Evolutionary conservation across 2,113 vertebrate genomes (phyloP), one percentile per base, ranked within the genome.

Genomic region (Montifringilla adamsi): DNA sequence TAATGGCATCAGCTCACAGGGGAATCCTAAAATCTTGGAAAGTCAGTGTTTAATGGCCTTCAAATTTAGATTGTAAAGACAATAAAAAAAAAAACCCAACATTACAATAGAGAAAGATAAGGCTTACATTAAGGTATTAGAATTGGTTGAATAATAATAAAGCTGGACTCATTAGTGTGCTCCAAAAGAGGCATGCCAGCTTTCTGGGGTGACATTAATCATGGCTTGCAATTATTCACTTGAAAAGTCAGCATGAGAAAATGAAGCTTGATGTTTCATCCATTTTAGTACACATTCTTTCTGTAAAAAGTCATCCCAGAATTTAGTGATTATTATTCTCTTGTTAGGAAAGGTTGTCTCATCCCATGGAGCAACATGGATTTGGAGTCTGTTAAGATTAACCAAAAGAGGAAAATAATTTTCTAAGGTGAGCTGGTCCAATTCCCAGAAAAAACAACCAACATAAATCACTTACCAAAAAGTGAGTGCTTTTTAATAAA

Each of bases 181-280:
- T 94, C 80, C 56, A 67, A 89, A 95, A 94, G 66, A 91, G 84
- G 73, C 77, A 70, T 49, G 86, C 95, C 90, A 86, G 92, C 84
- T 92, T 93, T 93, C 79, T 96, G 89, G 75, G 90, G 83, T 84
- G 90, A 74, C 68, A 92, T 96, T 95, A 90, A 96, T 92, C 93
- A 81, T 41, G 73, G 76, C 56, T 90, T 86, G 79, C 92, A 97
- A 93, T 94, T 95, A 93, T 55, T 95, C 94, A 88, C 86, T 90
- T 84, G 83, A 89, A 90, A 92, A 94, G 87, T 91, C 96, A 94
- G 89, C 81, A 89, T 50, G 91, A 78, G 80, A 93, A 94, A 96
- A 88, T 21, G n/a, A 89, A 95, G 64, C 86, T 67, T 37, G 66
- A 37, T 70, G 73, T 75, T 96, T 68, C 93, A 93, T 44, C 76